These are phyloP conservation scores for Temnothorax unifasciatus DNA, from an alignment of 2,888 invertebrate genomes.

Conservation along the genomic window DNA sequence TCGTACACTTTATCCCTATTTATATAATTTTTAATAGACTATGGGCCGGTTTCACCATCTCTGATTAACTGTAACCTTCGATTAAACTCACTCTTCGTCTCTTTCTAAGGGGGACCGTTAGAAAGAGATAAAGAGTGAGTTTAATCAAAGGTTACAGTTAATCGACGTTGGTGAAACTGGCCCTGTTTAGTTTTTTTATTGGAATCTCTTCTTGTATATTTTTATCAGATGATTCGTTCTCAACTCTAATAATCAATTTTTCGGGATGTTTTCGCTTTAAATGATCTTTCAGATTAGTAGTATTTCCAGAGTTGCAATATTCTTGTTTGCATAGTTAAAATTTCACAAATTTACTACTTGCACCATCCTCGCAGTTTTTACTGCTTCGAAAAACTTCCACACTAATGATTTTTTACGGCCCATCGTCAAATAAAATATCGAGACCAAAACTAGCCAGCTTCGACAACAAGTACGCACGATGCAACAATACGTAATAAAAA, in stretches of 20 bases:
- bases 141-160: no score
- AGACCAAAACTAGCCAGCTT: neutral
- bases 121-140: no score
- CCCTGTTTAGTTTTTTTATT: neutral
- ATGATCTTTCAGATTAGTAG: neutral
- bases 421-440: neutral
- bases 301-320: neutral
- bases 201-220: neutral
- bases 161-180: no score
- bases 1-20: neutral
- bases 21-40: neutral
- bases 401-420: neutral
- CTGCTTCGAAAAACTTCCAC: neutral
- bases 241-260: neutral
- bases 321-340: neutral
- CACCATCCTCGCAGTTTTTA: neutral
- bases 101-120: no score
- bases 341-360: neutral
- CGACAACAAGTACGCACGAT: no score
- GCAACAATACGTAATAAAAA: no score
- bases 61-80: no score
- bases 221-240: neutral
- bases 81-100: no score
- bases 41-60: no score
- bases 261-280: neutral